Evolutionary conservation across 2,888 invertebrate species (phyloP).

Genomic region (Scaptomyza cyrtandrae): DNA sequence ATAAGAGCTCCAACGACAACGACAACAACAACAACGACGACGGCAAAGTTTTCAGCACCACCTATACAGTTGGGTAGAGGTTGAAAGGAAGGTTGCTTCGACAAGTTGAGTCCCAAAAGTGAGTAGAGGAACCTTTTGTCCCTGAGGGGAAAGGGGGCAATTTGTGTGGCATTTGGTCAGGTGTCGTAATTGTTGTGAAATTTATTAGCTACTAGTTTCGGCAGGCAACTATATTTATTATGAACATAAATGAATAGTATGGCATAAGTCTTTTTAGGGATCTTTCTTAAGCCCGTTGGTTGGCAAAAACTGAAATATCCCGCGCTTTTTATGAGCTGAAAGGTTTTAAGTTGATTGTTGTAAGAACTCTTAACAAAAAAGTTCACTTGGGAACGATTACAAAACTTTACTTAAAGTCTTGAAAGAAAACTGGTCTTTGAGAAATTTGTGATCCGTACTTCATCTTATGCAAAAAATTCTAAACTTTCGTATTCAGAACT

Average conservation of each 20-base stretch:
- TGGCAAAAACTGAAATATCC: too few species aligned
- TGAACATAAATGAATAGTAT: neutral
- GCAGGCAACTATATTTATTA: neutral
- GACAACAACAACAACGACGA: slow-evolving; percentile 3
- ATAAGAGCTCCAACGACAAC: slow-evolving; percentile 6
- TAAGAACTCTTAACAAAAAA: too few species aligned
- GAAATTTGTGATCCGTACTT: too few species aligned
- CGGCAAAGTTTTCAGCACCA: slow-evolving; percentile 37
- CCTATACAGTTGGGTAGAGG: neutral
- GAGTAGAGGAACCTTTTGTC: neutral
- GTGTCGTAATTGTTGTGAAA: slow-evolving; percentile 26
- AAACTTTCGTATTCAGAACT: too few species aligned
- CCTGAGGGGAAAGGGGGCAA: slow-evolving; percentile 34
- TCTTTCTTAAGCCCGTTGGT: too few species aligned
- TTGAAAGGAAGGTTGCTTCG: slow-evolving; percentile 12
- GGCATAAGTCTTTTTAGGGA: neutral
- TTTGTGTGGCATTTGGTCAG: slow-evolving; percentile 52
- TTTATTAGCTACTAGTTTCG: slow-evolving; percentile 18
- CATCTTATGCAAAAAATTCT: too few species aligned
- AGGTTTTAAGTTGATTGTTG: too few species aligned
- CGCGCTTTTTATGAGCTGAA: too few species aligned
- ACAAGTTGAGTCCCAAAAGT: slow-evolving; percentile 39
- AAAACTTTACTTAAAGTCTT: too few species aligned
- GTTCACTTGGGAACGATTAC: too few species aligned
- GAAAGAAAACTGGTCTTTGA: too few species aligned